Evolutionary conservation across 2,888 invertebrate genomes (phyloP), one percentile per base, ranked within the genome.

Genomic region (Rhamphomyia laevipes): DNA sequence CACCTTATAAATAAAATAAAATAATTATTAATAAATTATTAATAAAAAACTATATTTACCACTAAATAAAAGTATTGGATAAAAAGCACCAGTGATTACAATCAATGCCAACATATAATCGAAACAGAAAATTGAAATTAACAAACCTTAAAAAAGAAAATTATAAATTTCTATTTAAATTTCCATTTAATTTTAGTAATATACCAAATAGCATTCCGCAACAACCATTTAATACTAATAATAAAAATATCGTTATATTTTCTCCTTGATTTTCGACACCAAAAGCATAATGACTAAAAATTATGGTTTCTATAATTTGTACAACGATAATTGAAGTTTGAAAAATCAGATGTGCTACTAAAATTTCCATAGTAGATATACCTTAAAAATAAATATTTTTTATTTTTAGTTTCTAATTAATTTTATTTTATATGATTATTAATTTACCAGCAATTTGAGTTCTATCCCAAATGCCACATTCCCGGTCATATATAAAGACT

Each of bases 391-490:
- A 44, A 42, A 30, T 27, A 33, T n/a, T 40, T 23, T 15, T 30
- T 21, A 17, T 4, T 15, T 31, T 38, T 43, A 11, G 33, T 16
- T 33, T 11, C 17, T n/a, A 13, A 37, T 21, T 37, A 15, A 31
- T 21, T 35, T 16, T 41, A 30, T 9, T 17, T 47, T 37, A 72
- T 74, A 41, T n/a, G n/a, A n/a, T n/a, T 27, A 27, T 27, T 27
- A 27, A 27, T 6, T n/a, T 27, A 56, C 60, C 92, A 53, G 92
- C 87, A 6, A 91, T 86, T 1, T 88, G 75, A 49, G 86, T 87
- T 51, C 93, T 74, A 64, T 92, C 88, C 83, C 93, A 84, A 53
- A 92, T 80, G 4, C 93, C 90, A 64, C 89, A 87, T 58, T 81
- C 75, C 31, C 84, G 78, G 64, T 90, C 90, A 1, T 83, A 74